Conservation (phyloP, 2,888 invertebrate species). For the Tipula helvola region DNA sequence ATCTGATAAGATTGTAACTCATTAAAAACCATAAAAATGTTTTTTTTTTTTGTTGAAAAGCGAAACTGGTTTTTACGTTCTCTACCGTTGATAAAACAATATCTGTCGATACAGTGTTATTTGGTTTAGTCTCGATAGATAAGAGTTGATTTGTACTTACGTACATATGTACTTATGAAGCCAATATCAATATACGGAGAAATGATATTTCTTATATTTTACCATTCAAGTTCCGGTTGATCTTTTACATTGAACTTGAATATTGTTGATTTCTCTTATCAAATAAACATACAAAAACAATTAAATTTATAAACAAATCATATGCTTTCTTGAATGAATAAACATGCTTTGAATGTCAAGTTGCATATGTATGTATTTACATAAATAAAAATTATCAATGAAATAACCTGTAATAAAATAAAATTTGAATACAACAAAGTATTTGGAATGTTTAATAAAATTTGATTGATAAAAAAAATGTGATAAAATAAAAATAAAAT, state of each 20-base stretch:
- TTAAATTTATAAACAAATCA: background rate
- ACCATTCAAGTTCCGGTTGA: background rate
- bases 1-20: background rate
- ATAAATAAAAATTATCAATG: background rate
- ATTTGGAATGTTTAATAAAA: background rate
- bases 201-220: background rate
- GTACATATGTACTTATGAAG: no score
- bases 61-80: background rate
- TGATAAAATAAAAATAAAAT: background rate
- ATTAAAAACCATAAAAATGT: background rate
- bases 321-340: background rate
- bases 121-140: background rate
- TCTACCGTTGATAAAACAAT: background rate
- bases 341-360: background rate
- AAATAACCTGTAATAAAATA: background rate
- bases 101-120: background rate
- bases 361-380: background rate
- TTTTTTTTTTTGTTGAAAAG: background rate
- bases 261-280: background rate
- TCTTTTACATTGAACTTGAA: conserved; percentile 6
- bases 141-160: background rate
- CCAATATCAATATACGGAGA: no score
- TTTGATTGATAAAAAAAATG: background rate
- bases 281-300: background rate
- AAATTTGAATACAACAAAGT: background rate